A percentile compares a stretch with the other conserved stretches of the same genome.
Evolutionary conservation across 53 echinoderm and acorn worm species (phyloP).

Genomic region (Luidia sarsii): DNA sequence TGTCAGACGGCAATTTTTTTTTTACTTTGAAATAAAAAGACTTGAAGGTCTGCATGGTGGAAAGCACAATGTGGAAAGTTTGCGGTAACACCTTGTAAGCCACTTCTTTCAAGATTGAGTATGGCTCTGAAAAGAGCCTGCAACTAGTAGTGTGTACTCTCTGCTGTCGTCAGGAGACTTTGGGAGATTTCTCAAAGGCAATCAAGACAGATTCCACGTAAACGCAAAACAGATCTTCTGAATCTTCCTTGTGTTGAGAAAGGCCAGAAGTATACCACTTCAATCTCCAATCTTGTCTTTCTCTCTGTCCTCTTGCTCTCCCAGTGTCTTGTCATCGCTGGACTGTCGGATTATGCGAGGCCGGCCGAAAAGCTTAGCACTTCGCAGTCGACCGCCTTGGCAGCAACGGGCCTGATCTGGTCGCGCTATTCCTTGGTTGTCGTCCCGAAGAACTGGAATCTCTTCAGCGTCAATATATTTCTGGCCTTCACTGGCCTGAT

Average conservation of each 20-base stretch:
- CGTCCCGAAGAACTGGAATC: constrained; percentile 90
- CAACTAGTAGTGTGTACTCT: no score
- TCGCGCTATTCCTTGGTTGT: constrained; percentile 88
- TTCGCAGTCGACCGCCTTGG: constrained; percentile 89
- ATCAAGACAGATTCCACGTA: background rate
- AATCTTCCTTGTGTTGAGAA: background rate
- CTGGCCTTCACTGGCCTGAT: constrained; percentile 82
- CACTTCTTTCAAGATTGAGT: no score
- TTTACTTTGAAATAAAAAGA: no score
- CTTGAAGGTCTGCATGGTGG: no score
- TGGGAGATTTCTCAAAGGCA: background rate
- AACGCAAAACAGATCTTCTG: background rate
- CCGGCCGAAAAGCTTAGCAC: constrained; percentile 87
- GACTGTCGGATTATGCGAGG: constrained; percentile 86
- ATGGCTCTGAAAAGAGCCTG: no score
- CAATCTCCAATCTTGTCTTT: no score
- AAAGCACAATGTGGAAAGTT: no score
- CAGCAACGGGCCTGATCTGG: constrained; percentile 96
- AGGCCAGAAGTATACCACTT: background rate
- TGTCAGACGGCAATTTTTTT: no score
- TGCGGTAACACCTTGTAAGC: no score
- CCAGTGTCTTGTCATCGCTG: constrained; percentile 93
- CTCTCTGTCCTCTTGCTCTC: constrained; percentile 2
- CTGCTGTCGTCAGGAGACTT: background rate
- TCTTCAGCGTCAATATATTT: constrained; percentile 93